Conservation (phyloP, 35 echinoderm and acorn worm genomes). For the Heliocidaris erythrogramma region DNA sequence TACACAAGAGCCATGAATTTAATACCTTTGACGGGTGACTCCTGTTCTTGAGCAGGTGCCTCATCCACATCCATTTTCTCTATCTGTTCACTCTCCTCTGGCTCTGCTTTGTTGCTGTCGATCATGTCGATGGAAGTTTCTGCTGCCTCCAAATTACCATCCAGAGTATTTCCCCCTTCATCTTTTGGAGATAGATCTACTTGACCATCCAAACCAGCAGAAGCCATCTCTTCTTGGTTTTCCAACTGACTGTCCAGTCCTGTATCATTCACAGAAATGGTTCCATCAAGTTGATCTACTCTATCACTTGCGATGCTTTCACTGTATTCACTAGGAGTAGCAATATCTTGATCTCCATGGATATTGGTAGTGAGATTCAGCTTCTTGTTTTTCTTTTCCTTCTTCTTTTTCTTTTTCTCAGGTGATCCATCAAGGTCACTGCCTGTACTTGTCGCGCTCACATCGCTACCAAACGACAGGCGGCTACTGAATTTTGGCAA, state of each 20-base stretch:
- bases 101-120: background rate
- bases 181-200: background rate
- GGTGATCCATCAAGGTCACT: background rate
- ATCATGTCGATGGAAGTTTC: background rate
- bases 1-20: background rate
- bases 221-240: background rate
- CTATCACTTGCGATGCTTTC: constrained; percentile 36
- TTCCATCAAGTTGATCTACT: background rate
- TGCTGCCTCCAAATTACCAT: background rate
- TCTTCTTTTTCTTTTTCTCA: constrained; percentile 43
- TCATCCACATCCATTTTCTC: background rate
- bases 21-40: background rate
- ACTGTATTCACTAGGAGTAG: constrained; percentile 34
- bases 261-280: background rate
- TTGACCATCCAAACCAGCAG: background rate
- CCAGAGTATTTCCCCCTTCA: background rate
- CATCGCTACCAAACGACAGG: constrained; percentile 7
- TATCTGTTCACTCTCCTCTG: background rate
- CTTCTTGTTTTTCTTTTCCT: constrained; percentile 41
- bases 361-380: background rate
- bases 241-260: background rate
- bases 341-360: background rate
- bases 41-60: background rate
- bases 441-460: constrained; percentile 13
- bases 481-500: constrained; percentile 32